These are phyloP conservation scores for Chondrilla cf. caribensis DNA, from an alignment of 37 sponge, comb jelly and placozoan genomes.

Conservation along the genomic window DNA sequence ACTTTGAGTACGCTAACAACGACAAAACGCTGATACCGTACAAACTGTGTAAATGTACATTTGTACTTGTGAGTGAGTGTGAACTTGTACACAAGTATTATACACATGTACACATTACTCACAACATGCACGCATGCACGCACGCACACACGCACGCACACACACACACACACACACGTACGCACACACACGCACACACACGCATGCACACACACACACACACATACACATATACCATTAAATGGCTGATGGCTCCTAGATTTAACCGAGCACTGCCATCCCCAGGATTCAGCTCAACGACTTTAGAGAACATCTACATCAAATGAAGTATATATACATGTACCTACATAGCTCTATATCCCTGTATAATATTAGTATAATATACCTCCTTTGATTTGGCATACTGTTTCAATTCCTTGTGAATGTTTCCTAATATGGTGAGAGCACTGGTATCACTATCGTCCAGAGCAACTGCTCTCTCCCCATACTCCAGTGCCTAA, in stretches of 20 bases:
- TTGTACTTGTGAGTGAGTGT: too few species aligned
- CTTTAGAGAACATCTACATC: background rate
- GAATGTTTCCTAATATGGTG: background rate
- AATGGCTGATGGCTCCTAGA: slow-evolving; percentile 25
- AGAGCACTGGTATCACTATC: background rate
- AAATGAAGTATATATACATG: background rate
- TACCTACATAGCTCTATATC: background rate
- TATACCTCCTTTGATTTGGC: background rate
- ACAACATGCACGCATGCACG: background rate
- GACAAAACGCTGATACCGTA: too few species aligned
- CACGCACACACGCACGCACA: background rate
- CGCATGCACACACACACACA: slow-evolving; percentile 12
- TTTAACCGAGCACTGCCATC: slow-evolving; percentile 15
- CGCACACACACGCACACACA: background rate
- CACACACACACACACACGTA: background rate
- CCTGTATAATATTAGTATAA: background rate
- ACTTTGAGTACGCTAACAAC: too few species aligned
- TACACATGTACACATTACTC: background rate
- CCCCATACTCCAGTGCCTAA: background rate
- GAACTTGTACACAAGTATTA: too few species aligned
- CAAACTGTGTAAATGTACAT: too few species aligned
- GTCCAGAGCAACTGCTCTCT: background rate
- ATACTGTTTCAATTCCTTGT: background rate
- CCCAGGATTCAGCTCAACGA: slow-evolving; percentile 4
- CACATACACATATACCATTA: slow-evolving; percentile 18